A percentile compares a stretch with the other conserved stretches of the same genome.
Evolutionary conservation across 2,113 vertebrate species (phyloP).

Genomic region (Aptenodytes forsteri): DNA sequence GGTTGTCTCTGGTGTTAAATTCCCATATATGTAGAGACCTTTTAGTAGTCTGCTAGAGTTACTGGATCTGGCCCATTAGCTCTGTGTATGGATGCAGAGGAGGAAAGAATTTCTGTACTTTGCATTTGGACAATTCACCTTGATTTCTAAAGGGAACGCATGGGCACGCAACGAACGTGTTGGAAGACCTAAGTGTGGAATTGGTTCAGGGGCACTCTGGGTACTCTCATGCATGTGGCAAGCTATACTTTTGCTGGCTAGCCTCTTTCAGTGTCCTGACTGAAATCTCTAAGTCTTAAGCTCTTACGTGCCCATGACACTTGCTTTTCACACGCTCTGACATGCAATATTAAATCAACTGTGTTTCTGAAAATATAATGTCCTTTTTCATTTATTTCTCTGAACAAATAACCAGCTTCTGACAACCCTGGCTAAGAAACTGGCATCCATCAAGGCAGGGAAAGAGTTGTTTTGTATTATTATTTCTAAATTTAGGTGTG

Average conservation of each 20-base stretch:
- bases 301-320: too few species aligned
- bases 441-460: background rate
- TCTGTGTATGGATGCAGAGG: background rate
- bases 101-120: background rate
- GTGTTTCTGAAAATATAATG: background rate
- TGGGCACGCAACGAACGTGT: too few species aligned
- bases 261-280: background rate
- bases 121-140: background rate
- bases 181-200: background rate
- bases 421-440: background rate
- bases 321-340: background rate
- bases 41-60: background rate
- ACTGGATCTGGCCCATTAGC: background rate
- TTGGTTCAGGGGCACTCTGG: background rate
- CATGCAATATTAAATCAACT: background rate
- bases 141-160: background rate
- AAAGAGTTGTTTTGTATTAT: background rate
- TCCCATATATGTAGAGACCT: background rate
- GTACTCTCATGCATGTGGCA: background rate
- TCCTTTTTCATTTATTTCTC: background rate
- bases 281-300: background rate
- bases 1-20: background rate
- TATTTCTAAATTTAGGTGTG: conserved; percentile 45
- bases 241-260: background rate
- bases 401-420: background rate